Evolutionary conservation across 92 coral and sea anemone species (phyloP).

Genomic region (Blastomussa wellsi): DNA sequence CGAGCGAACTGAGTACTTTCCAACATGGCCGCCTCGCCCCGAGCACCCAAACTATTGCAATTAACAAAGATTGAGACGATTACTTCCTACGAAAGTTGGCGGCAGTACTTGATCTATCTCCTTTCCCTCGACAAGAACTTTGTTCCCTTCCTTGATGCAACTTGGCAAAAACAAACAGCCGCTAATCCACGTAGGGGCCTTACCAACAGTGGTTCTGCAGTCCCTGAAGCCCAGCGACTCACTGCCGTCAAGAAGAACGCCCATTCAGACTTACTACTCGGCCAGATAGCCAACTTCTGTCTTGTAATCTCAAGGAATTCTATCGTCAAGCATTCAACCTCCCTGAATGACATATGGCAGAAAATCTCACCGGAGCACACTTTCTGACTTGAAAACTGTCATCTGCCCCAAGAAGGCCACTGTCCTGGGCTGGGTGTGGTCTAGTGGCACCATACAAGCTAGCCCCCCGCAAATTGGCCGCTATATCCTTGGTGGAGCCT

Average conservation of each 20-base stretch:
- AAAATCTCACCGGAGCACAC: constrained; percentile 49
- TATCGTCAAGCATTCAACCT: no score
- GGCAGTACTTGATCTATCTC: constrained; percentile 45
- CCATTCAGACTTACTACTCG: constrained; percentile 55
- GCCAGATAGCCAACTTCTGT: constrained; percentile 64
- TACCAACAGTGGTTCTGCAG: constrained; percentile 38
- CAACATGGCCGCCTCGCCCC: constrained; percentile 53
- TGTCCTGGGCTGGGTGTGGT: no score
- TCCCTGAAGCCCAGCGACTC: constrained; percentile 57
- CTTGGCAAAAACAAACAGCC: constrained; percentile 59
- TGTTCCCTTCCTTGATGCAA: no score
- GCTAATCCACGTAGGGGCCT: constrained; percentile 44
- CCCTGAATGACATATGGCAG: constrained; percentile 61
- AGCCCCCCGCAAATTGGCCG: no score
- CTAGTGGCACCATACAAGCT: no score
- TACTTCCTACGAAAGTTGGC: constrained; percentile 60
- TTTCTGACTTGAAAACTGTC: constrained; percentile 30
- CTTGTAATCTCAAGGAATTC: no score
- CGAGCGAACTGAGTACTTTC: constrained; percentile 26
- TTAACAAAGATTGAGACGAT: constrained; percentile 49
- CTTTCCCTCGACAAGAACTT: constrained; percentile 55
- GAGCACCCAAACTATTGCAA: constrained; percentile 61
- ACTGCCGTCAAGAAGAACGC: constrained; percentile 53
- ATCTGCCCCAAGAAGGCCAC: no score
- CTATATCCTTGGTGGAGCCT: no score